Conservation (phyloP, 1,140 invertebrate species). For the Latrodectus geometricus region DNA sequence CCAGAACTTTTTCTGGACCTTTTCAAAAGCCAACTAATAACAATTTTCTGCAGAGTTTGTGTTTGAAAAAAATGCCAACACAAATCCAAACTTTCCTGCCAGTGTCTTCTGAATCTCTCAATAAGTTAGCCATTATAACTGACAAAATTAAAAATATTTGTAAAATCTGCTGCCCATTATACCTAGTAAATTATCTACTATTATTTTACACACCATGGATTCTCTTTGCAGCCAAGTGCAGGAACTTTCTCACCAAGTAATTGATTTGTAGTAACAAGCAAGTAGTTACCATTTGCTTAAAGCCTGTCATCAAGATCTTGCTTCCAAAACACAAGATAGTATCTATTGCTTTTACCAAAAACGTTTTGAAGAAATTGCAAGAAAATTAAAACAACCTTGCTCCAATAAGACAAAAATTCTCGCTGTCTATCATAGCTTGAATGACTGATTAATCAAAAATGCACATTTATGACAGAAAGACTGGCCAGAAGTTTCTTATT, state of each 20-base stretch:
- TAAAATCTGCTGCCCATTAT: background rate
- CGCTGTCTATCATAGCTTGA: background rate
- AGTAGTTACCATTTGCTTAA: background rate
- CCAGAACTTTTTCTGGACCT: background rate
- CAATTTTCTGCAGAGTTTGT: constrained; percentile 2
- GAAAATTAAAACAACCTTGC: too few species aligned
- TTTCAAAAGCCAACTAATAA: background rate
- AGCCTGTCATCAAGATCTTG: background rate
- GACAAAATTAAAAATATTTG: constrained; percentile 10
- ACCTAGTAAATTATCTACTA: background rate
- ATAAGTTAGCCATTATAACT: constrained; percentile 19
- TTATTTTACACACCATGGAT: background rate
- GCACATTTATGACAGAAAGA: constrained; percentile 32
- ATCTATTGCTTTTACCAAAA: constrained; percentile 46
- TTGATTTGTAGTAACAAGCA: too few species aligned
- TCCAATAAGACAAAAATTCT: background rate
- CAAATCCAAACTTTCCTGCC: constrained; percentile 12
- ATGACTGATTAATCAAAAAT: background rate
- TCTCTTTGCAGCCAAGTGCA: background rate
- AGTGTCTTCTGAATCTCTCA: background rate
- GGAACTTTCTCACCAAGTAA: background rate
- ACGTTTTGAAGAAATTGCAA: constrained; percentile 49
- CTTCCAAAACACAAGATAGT: background rate
- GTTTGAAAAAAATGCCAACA: constrained; percentile 9
- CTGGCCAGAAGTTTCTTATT: constrained; percentile 32